Conservation (phyloP, 2,797 vertebrate species). For the Capromys pilorides region DNA sequence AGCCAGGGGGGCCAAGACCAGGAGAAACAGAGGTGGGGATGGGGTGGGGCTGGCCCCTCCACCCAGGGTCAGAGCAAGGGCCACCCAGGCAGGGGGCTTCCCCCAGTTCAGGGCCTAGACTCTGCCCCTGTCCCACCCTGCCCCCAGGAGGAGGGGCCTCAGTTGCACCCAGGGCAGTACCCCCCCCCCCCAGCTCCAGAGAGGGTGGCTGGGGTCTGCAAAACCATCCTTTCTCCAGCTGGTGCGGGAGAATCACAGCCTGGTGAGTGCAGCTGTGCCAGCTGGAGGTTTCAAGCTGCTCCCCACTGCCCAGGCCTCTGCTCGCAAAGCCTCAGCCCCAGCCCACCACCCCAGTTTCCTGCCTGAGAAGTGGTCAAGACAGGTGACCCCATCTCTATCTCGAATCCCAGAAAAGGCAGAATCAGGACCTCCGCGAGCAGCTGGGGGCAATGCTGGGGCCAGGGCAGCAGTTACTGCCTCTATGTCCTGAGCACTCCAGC, state of each 20-base stretch:
- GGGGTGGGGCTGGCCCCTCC: constrained; percentile 46
- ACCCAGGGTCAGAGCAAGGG: not conserved
- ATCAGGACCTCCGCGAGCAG: constrained; percentile 75
- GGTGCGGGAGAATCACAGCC: constrained; percentile 70
- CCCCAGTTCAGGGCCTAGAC: not conserved
- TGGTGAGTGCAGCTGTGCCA: constrained; percentile 58
- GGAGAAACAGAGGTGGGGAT: not conserved
- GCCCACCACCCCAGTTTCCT: not conserved
- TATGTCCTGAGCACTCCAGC: constrained; percentile 58
- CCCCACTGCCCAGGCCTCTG: not conserved
- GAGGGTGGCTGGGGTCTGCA: not conserved
- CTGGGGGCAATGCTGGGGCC: constrained; percentile 70
- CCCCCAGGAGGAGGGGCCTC: not conserved
- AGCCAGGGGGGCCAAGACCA: not conserved
- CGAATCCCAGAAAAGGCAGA: constrained; percentile 73
- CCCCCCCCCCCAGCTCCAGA: constrained; percentile 28
- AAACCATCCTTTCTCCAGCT: constrained; percentile 68
- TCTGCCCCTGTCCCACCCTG: constrained; percentile 39
- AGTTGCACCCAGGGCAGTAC: not conserved
- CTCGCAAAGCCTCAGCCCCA: not conserved
- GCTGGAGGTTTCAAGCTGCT: not conserved
- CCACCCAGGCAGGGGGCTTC: not conserved
- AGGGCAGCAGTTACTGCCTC: constrained; percentile 63
- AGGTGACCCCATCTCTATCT: not conserved
- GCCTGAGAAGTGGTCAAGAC: not conserved